Evolutionary conservation across 1,140 invertebrate species (phyloP), one percentile per base, ranked within the genome.

Genomic region (Campoletis sonorensis): DNA sequence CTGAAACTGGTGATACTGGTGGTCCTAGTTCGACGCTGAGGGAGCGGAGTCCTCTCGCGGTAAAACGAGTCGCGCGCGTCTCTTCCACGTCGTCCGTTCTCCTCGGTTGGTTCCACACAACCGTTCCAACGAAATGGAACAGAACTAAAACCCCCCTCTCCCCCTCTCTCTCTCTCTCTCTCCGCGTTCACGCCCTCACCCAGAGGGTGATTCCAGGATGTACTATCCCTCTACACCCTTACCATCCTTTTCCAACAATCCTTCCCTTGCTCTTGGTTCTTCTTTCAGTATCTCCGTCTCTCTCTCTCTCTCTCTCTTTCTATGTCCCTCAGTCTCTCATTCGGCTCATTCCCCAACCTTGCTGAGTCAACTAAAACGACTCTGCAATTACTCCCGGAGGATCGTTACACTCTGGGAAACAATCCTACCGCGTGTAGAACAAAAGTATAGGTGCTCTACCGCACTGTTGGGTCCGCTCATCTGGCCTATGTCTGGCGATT

Each of bases 291-390:
- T 83, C 82, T 81, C 79, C 84, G 84, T 84, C 76, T 80, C 84
- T 85, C 85, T 54, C 33, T 58, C 21, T 51, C 61, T 79, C 81
- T 84, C 87, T 83, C n/a, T n/a, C n/a, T n/a, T n/a, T n/a, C n/a
- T n/a, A n/a, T n/a, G n/a, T n/a, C n/a, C n/a, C 82, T 81, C 79
- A 84, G 84, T 84, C 79, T 78, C 84, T 85, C 85, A 78, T 71
- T 83, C 81, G 64, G 77, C 73, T 64, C 78, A 58, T 80, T 84
- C 51, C 64, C 81, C 84, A 80, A 76, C 81, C 82, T 79, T 85
- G 88, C 89, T 90, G 88, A 90, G 85, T 90, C 88, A 83, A 86
- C 88, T 86, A 83, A 88, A 88, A 89, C 87, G 85, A 87, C 86
- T 86, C 86, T 72, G 87, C 88, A 90, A 90, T 90, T 90, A 90